These are phyloP conservation scores for Graphium colonna DNA, from an alignment of 2,888 invertebrate genomes.

Conservation along the genomic window DNA sequence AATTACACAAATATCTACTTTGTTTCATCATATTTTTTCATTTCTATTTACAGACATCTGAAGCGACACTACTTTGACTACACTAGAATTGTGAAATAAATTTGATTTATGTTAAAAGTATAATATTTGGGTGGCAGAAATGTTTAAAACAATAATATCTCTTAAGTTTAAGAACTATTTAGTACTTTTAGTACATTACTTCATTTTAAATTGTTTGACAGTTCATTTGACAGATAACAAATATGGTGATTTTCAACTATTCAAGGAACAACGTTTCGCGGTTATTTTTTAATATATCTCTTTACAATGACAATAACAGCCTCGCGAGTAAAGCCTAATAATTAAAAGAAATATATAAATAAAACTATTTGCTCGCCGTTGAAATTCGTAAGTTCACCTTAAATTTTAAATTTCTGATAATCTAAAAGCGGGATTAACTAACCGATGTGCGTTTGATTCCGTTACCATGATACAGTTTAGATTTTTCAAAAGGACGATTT, in stretches of 20 bases:
- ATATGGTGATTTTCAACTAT: neutral
- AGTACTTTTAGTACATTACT: no score
- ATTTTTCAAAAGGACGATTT: constrained; percentile 13
- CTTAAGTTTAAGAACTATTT: neutral
- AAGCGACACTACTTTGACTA: constrained; percentile 51
- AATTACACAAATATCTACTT: constrained; percentile 65
- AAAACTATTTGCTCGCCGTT: constrained; percentile 3
- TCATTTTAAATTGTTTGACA: no score
- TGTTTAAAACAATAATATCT: neutral
- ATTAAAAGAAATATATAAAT: constrained; percentile 17
- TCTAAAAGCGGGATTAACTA: constrained; percentile 33
- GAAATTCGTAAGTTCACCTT: constrained; percentile 44
- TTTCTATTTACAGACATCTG: constrained; percentile 69
- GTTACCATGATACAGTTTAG: constrained; percentile 39
- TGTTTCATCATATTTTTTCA: constrained; percentile 33
- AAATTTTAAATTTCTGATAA: constrained; percentile 36
- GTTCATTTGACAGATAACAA: neutral
- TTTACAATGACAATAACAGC: neutral
- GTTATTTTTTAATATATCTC: neutral
- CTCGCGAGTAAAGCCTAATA: constrained; percentile 7
- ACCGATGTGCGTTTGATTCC: constrained; percentile 49
- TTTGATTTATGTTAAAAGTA: neutral
- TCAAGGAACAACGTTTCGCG: neutral
- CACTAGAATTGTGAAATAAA: constrained; percentile 23
- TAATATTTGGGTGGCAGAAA: neutral